Evolutionary conservation across 2,113 vertebrate species (phyloP).

Genomic region (Melanocharis versteri): DNA sequence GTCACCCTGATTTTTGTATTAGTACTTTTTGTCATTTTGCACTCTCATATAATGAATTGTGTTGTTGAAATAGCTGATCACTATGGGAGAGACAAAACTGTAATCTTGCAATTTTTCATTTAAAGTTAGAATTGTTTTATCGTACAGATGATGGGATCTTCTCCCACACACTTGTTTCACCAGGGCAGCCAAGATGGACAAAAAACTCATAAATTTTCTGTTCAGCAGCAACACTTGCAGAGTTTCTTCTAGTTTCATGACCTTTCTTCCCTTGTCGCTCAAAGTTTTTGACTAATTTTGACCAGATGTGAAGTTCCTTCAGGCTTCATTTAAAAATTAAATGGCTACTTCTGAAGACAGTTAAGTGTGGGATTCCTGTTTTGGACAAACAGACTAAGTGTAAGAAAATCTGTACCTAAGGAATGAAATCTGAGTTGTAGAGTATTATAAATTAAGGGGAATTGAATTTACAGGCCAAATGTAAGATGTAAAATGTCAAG

Average conservation of each 20-base stretch:
- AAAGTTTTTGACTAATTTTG: background rate
- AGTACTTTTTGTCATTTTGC: background rate
- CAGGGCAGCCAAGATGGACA: background rate
- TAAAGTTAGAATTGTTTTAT: background rate
- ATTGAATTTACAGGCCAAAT: background rate
- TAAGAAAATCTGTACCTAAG: background rate
- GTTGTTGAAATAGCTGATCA: background rate
- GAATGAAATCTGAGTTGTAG: background rate
- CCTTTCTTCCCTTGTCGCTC: background rate
- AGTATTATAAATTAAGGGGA: background rate
- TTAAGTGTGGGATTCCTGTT: background rate
- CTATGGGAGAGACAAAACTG: background rate
- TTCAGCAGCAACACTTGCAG: background rate
- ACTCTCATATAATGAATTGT: background rate
- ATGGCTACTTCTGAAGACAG: background rate
- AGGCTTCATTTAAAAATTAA: background rate
- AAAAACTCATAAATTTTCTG: background rate
- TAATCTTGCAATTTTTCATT: background rate
- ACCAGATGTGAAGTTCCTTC: background rate
- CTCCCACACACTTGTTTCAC: background rate
- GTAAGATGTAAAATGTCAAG: background rate
- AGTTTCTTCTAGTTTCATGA: background rate
- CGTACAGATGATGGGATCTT: background rate
- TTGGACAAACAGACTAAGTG: background rate
- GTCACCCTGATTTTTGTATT: background rate